Evolutionary conservation across 64 coral and sea anemone species (phyloP), one percentile per base, ranked within the genome.

Genomic region (Montipora foliosa): DNA sequence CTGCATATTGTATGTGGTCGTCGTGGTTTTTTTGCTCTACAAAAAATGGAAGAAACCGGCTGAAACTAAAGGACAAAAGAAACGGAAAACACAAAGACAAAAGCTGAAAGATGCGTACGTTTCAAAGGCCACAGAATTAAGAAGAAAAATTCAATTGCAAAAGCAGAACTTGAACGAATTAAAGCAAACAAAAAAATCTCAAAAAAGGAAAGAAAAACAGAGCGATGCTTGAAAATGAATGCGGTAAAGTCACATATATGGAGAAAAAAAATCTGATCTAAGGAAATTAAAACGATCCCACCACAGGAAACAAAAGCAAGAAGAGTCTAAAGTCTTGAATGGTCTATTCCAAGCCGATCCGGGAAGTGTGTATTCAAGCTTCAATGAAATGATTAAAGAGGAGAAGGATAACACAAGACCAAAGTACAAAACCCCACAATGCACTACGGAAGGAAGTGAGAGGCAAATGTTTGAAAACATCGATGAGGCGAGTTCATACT

Each of bases 381-480:
- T 82, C 16, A 82, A 57, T 53, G 79, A 82, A 8, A 82, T 82
- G 49, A 55, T 17, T 22, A 82, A 17, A 14, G 16, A 58, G 12
- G 16, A 82, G 8, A 55, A 5, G 29, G 79, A 82, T 55, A 55
- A 55, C 16, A 17, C 19, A 17, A 55, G 3, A 22, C 79, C 79
- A 82, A 59, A 5, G 14, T 82, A 82, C 79, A 1, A 17, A 58
- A 57, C 5, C n/a, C 5, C 12, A 55, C n/a, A 55, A 6, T 9
- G 6, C 53, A 59, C 24, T 19, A 14, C 16, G 8, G 37, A 17
- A 24, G 25, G 8, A 52, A 15, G 4, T 10, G 8, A n/a, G 6
- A 24, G 60, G 8, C 6, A 66, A 5, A 58, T 24, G 52, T 90
- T 90, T 90, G 74, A 90, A 45, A 90, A 80, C 57, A 90, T 90